These are phyloP conservation scores for Sebastes itinus DNA, from an alignment of 2,797 vertebrate genomes.

Conservation along the genomic window DNA sequence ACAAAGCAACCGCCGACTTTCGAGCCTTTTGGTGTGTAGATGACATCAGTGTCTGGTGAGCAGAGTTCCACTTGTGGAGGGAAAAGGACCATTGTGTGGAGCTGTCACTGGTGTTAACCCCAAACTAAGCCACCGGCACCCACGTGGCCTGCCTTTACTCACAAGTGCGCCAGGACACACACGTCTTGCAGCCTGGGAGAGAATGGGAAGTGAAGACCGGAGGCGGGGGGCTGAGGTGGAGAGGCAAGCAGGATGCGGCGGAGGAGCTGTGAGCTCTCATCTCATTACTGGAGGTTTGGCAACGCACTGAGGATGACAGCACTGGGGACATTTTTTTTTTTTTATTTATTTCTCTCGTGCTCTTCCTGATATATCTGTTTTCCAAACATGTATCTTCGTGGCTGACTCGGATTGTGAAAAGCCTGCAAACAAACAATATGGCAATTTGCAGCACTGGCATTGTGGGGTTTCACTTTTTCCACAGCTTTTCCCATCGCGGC, in stretches of 20 bases:
- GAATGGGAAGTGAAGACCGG: slow-evolving; percentile 53
- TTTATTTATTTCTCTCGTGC: slow-evolving; percentile 8
- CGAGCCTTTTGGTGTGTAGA: slow-evolving; percentile 37
- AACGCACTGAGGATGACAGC: slow-evolving; percentile 53
- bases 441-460: slow-evolving; percentile 45
- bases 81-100: slow-evolving; percentile 47
- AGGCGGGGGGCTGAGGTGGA: slow-evolving; percentile 36
- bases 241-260: slow-evolving; percentile 57
- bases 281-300: slow-evolving; percentile 69
- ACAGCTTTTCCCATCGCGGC: slow-evolving; percentile 48
- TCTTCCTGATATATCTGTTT: slow-evolving; percentile 63
- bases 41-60: slow-evolving; percentile 76
- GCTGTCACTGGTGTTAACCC: slow-evolving; percentile 67
- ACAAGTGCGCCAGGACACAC: slow-evolving; percentile 70
- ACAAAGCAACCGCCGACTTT: slow-evolving; percentile 65
- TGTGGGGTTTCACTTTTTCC: slow-evolving; percentile 61
- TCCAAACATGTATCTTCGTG: slow-evolving; percentile 65
- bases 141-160: slow-evolving; percentile 73
- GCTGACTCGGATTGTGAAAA: slow-evolving; percentile 44
- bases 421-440: slow-evolving; percentile 66
- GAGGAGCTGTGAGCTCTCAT: slow-evolving; percentile 60
- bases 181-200: slow-evolving; percentile 59
- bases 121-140: slow-evolving; percentile 60
- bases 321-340: slow-evolving; percentile 50
- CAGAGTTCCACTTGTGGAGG: slow-evolving; percentile 44